Evolutionary conservation across 2,888 invertebrate genomes (phyloP).

Genomic region (Periphyllus acericola): DNA sequence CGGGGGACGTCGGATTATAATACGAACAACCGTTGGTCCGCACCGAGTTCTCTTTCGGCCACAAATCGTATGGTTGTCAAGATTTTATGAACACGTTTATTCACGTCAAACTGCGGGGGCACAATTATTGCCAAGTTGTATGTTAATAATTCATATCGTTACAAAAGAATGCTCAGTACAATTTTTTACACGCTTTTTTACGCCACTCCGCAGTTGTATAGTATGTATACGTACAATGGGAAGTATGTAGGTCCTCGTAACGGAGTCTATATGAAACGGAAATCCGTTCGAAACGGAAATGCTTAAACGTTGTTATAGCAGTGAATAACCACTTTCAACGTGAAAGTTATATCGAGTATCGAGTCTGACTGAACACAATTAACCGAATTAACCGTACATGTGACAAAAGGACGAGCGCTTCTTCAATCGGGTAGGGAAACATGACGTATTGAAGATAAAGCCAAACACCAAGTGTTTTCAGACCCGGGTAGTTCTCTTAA

Average conservation of each 20-base stretch:
- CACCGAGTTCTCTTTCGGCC: not conserved
- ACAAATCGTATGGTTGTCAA: not conserved
- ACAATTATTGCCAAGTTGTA: not conserved
- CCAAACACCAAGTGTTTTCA: not conserved
- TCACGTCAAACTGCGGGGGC: no score
- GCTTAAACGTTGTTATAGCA: not conserved
- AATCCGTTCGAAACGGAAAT: constrained; percentile 24
- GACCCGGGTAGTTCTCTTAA: not conserved
- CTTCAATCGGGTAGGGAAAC: not conserved
- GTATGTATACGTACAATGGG: not conserved
- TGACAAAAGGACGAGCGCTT: not conserved
- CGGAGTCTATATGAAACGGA: constrained; percentile 9
- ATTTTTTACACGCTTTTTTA: not conserved
- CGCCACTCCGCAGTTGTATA: not conserved
- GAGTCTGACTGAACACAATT: not conserved
- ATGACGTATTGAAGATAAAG: not conserved
- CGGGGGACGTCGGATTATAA: not conserved
- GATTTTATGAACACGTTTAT: not conserved
- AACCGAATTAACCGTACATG: no score
- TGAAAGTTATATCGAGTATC: not conserved
- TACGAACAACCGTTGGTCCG: no score
- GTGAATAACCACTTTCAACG: not conserved
- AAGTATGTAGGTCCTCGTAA: not conserved
- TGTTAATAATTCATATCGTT: not conserved
- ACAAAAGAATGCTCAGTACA: not conserved